Conservation (phyloP, 2,888 invertebrate genomes). For the Troides oblongomaculatus region DNA sequence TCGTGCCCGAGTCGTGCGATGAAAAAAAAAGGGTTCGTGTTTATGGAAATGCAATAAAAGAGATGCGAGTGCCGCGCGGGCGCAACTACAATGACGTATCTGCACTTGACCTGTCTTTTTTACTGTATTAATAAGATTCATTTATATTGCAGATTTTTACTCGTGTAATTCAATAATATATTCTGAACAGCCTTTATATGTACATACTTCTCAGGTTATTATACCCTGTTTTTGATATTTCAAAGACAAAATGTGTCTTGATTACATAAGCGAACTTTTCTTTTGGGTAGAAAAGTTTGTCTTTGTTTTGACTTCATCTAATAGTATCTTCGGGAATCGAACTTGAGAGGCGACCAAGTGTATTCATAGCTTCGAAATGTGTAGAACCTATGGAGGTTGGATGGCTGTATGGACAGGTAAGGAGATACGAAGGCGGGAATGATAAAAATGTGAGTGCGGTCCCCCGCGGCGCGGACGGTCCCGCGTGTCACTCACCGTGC, state of each 20-base stretch:
- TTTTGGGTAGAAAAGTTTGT: too few relatives aligned
- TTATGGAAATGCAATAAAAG: constrained; percentile 73
- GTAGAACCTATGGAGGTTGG: too few relatives aligned
- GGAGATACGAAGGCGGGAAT: constrained; percentile 60
- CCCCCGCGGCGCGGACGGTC: constrained; percentile 59
- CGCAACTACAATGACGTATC: constrained; percentile 42
- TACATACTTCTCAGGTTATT: too few relatives aligned
- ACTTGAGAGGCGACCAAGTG: constrained; percentile 29
- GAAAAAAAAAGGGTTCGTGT: constrained; percentile 68
- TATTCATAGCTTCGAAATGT: neutral
- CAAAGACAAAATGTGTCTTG: too few relatives aligned
- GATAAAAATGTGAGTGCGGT: constrained; percentile 59
- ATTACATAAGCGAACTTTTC: too few relatives aligned
- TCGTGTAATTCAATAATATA: too few relatives aligned
- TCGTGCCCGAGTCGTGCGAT: constrained; percentile 54
- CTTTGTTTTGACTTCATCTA: too few relatives aligned
- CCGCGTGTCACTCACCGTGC: constrained; percentile 67
- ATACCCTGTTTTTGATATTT: too few relatives aligned
- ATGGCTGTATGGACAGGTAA: too few relatives aligned
- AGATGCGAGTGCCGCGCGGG: constrained; percentile 49
- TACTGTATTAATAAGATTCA: too few relatives aligned
- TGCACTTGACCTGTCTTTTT: constrained; percentile 32
- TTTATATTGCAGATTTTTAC: too few relatives aligned
- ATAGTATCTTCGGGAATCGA: constrained; percentile 36
- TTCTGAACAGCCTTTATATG: too few relatives aligned